phyloP scores from a whole-genome alignment of 2,797 vertebrate species.

The Cephalopachus bancanus region DNA sequence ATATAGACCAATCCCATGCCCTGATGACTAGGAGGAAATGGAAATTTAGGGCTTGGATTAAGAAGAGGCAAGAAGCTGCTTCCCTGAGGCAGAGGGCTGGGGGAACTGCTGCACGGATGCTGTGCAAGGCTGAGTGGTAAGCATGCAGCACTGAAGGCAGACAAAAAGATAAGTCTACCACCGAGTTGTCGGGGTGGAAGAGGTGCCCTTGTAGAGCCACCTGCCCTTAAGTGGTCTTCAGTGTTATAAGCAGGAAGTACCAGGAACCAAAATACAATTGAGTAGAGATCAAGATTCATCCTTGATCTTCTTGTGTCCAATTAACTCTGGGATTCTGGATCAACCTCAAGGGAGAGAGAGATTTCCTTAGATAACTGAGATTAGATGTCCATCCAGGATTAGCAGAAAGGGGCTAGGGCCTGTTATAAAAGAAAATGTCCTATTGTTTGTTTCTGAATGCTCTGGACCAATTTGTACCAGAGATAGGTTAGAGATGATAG shows the following conservation, averaged over 20 bases:
- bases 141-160: neutral
- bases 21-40: neutral
- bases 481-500: neutral
- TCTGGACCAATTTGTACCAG: neutral
- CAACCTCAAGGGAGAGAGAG: neutral
- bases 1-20: neutral
- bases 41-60: neutral
- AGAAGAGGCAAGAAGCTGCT: neutral
- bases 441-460: neutral
- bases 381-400: neutral
- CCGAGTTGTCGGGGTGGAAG: neutral
- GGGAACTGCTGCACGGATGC: neutral
- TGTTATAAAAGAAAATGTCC: neutral
- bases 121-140: neutral
- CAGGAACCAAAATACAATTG: neutral
- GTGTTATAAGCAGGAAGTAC: neutral
- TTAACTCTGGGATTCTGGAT: neutral
- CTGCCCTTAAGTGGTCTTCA: neutral
- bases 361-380: neutral
- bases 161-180: neutral
- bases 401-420: neutral
- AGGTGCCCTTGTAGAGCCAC: neutral
- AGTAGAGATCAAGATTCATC: neutral
- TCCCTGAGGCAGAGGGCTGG: neutral
- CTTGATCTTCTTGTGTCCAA: neutral